Percentiles rank a stretch among this genome's conserved stretches.
Evolutionary conservation across 2,888 invertebrate genomes (phyloP).

Genomic region (Prenolepis imparis): DNA sequence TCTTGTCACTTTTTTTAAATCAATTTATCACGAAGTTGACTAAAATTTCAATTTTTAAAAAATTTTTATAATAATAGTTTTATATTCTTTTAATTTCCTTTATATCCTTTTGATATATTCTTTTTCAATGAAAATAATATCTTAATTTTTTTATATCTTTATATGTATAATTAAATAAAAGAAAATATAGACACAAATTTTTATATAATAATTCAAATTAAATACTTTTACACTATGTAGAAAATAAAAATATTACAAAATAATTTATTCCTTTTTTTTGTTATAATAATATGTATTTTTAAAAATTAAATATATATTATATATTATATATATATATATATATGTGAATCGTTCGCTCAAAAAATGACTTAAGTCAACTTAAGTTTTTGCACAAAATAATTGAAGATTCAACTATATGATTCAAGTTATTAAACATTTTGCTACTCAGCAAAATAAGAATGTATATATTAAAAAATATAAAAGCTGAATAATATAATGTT

Average conservation of each 20-base stretch:
- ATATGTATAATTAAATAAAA: background rate
- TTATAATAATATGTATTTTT: background rate
- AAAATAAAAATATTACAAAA: conserved; percentile 2
- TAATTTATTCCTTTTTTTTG: background rate
- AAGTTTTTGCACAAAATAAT: too few relatives aligned
- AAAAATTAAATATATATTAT: background rate
- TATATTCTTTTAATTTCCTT: background rate
- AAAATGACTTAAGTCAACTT: too few relatives aligned
- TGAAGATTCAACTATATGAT: too few relatives aligned
- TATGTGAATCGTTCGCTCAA: too few relatives aligned
- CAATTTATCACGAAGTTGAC: background rate
- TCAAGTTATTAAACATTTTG: too few relatives aligned
- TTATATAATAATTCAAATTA: background rate
- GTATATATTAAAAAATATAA: too few relatives aligned
- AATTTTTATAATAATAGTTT: background rate
- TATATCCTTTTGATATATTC: background rate
- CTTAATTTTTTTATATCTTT: background rate
- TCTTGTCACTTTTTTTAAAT: background rate
- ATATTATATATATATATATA: background rate
- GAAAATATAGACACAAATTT: background rate
- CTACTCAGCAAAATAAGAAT: too few relatives aligned
- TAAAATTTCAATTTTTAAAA: background rate
- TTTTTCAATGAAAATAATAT: background rate
- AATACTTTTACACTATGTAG: background rate
- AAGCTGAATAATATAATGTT: too few relatives aligned